Evolutionary conservation across 2,797 vertebrate species (phyloP).

Genomic region (Lepilemur ruficaudatus): DNA sequence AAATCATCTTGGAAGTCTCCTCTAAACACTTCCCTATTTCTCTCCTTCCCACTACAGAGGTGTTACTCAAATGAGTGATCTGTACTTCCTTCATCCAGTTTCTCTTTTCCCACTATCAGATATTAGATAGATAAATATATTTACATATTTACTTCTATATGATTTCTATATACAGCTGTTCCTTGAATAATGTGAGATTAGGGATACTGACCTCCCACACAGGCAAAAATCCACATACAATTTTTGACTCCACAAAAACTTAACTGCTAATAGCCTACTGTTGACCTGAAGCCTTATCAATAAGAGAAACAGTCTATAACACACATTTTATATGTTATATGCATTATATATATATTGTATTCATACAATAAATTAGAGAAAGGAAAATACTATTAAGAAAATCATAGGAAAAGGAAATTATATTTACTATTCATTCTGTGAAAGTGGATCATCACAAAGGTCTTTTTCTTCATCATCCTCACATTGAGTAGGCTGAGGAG

Average conservation of each 20-base stretch:
- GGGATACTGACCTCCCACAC: too few species aligned
- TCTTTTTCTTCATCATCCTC: background rate
- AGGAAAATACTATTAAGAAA: background rate
- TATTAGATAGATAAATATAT: background rate
- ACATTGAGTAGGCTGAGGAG: background rate
- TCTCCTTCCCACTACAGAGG: background rate
- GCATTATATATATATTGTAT: background rate
- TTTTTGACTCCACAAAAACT: background rate
- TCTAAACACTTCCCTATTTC: background rate
- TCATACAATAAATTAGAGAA: background rate
- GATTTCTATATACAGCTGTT: background rate
- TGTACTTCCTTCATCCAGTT: accelerated
- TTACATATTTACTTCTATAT: background rate
- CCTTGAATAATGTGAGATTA: background rate
- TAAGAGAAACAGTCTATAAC: background rate
- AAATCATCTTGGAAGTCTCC: background rate
- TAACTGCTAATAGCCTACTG: background rate
- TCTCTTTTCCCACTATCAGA: background rate
- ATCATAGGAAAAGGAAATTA: background rate
- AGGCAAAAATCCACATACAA: background rate
- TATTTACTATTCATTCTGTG: background rate
- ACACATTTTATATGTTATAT: background rate
- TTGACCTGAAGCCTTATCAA: background rate
- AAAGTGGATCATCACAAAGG: background rate
- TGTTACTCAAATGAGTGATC: background rate